Conservation (phyloP, 1,140 invertebrate species). For the Harpegnathos saltator region DNA sequence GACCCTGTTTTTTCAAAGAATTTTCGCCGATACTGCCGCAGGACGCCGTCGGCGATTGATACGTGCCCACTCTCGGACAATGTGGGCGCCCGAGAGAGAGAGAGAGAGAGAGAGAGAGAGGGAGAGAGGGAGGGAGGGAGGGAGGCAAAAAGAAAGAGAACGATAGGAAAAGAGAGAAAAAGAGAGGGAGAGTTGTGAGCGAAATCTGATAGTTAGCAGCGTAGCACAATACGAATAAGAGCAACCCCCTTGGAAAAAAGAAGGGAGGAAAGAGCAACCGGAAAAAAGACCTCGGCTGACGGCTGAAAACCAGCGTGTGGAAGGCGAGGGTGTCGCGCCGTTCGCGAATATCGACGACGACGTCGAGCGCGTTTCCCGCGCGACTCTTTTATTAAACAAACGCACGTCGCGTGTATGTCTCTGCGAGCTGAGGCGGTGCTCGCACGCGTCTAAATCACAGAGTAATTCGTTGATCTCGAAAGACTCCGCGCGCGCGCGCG, state of each 20-base stretch:
- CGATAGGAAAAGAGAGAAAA: too few species aligned
- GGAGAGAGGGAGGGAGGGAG: not conserved
- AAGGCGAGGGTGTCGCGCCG: not conserved
- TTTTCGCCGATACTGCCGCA: conserved; percentile 15
- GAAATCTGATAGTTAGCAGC: conserved; percentile 21
- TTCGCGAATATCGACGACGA: too few species aligned
- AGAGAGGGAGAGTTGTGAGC: not conserved
- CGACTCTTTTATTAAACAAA: too few species aligned
- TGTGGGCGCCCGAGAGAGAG: not conserved
- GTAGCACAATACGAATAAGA: not conserved
- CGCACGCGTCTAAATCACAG: conserved; percentile 7
- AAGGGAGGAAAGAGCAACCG: too few species aligned
- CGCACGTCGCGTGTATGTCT: too few species aligned
- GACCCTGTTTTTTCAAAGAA: conserved; percentile 25
- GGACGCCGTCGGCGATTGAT: not conserved
- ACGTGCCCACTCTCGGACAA: not conserved
- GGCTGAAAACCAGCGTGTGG: not conserved
- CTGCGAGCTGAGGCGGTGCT: too few species aligned
- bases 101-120: too few species aligned
- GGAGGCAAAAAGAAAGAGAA: too few species aligned
- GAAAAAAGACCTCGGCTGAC: not conserved
- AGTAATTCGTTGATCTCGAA: conserved; percentile 51
- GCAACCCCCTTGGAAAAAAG: not conserved
- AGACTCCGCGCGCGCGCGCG: too few species aligned
- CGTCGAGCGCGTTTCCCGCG: too few species aligned